Evolutionary conservation across 2,797 vertebrate species (phyloP).

Genomic region (Poecilia wingei): DNA sequence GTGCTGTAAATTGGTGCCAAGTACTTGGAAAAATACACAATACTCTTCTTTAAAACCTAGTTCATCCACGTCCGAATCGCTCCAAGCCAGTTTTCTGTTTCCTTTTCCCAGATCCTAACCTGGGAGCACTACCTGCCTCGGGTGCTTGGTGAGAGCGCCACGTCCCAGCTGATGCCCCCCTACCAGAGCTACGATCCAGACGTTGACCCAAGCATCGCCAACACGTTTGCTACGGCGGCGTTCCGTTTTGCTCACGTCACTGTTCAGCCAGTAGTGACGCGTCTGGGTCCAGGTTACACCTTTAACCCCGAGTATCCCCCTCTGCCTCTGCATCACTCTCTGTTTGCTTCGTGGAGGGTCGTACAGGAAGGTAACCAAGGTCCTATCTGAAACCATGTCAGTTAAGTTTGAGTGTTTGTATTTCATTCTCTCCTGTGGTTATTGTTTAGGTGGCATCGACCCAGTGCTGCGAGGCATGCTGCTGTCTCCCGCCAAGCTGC

Average conservation of each 20-base stretch:
- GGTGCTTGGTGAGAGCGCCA: conserved; percentile 71
- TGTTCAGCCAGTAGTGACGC: conserved; percentile 76
- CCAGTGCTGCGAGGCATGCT: conserved; percentile 83
- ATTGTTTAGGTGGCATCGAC: conserved; percentile 80
- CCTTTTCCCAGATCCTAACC: conserved; percentile 74
- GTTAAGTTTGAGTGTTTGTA: neutral
- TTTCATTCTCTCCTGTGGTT: conserved; percentile 11
- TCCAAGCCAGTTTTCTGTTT: neutral
- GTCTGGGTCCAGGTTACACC: conserved; percentile 76
- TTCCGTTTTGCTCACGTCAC: conserved; percentile 84
- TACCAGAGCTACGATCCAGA: conserved; percentile 69
- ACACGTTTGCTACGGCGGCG: conserved; percentile 79
- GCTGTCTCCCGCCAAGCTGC: conserved; percentile 83
- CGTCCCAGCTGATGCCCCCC: conserved; percentile 68
- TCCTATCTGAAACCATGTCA: neutral
- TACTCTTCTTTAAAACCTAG: neutral
- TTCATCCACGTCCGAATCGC: neutral
- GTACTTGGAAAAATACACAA: too few relatives aligned
- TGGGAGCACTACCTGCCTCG: conserved; percentile 82
- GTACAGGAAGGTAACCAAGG: conserved; percentile 78
- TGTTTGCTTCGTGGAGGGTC: conserved; percentile 83
- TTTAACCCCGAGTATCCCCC: conserved; percentile 69
- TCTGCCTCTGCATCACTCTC: conserved; percentile 79
- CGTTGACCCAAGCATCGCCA: conserved; percentile 80
- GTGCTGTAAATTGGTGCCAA: too few relatives aligned